Percentiles rank a stretch among this genome's conserved stretches.
These are phyloP conservation scores for Strigops habroptila DNA, from an alignment of 2,113 vertebrate species.

Conservation along the genomic window DNA sequence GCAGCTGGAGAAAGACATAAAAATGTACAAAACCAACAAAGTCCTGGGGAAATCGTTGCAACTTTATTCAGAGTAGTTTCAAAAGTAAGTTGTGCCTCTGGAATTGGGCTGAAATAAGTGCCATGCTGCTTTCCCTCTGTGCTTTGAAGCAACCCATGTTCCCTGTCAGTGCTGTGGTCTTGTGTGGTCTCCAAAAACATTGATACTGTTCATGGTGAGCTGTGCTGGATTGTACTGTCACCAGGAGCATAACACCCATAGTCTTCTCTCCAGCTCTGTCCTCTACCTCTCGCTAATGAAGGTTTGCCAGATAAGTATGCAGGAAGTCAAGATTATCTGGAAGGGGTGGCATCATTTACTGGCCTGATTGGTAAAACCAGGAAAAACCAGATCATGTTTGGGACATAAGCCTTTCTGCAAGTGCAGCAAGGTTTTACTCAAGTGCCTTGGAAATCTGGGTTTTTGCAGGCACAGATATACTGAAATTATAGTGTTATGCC, in stretches of 20 bases:
- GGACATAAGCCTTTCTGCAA: background rate
- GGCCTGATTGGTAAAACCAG: background rate
- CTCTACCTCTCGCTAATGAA: background rate
- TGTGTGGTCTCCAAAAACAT: background rate
- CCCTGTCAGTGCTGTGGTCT: background rate
- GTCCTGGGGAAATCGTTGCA: background rate
- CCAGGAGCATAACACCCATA: background rate
- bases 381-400: background rate
- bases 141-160: background rate
- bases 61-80: background rate
- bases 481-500: background rate
- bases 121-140: background rate
- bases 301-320: background rate
- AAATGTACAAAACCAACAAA: background rate
- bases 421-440: background rate
- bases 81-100: background rate
- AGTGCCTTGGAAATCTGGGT: background rate
- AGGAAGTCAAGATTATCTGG: background rate
- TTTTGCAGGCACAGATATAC: background rate
- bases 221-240: background rate
- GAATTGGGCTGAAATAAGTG: background rate
- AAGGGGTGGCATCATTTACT: background rate
- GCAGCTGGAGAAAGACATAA: conserved; percentile 31
- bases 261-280: background rate
- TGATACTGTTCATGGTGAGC: background rate